phyloP scores from a whole-genome alignment of 1,140 invertebrate genomes.

The Augochlora pura region DNA sequence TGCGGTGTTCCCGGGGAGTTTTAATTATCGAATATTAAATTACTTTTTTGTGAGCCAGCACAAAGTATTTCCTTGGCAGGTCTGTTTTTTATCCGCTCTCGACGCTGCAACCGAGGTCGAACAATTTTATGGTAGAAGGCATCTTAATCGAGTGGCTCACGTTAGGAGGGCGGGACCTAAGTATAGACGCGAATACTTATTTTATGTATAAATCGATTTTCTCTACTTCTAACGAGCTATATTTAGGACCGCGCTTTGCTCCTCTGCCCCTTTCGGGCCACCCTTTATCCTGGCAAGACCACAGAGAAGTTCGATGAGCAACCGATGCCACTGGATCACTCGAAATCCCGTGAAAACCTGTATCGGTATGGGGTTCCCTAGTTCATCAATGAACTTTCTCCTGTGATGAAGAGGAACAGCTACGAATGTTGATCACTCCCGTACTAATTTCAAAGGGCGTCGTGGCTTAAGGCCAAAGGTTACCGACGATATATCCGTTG shows the following conservation, averaged over 20 bases:
- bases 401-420: too few species aligned
- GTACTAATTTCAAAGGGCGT: too few species aligned
- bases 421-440: too few species aligned
- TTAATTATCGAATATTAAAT: too few species aligned
- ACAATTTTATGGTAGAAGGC: slow-evolving; percentile 6
- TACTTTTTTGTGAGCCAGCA: not conserved
- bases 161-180: slow-evolving; percentile 34
- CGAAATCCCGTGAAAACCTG: not conserved
- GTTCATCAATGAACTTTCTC: too few species aligned
- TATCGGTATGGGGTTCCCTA: too few species aligned
- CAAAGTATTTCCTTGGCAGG: not conserved
- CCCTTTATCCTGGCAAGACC: slow-evolving; percentile 35
- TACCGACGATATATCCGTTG: too few species aligned
- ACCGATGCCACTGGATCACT: too few species aligned
- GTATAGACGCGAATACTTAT: slow-evolving; percentile 46
- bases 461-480: too few species aligned
- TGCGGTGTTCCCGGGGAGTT: too few species aligned
- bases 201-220: slow-evolving; percentile 46
- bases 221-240: slow-evolving; percentile 42
- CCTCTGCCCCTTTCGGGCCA: slow-evolving; percentile 8
- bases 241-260: slow-evolving; percentile 28
- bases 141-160: slow-evolving; percentile 23
- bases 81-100: slow-evolving; percentile 10
- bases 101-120: not conserved
- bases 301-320: slow-evolving; percentile 10